These are phyloP conservation scores for Anagrus nilaparvatae DNA, from an alignment of 1,140 invertebrate genomes.

Conservation along the genomic window DNA sequence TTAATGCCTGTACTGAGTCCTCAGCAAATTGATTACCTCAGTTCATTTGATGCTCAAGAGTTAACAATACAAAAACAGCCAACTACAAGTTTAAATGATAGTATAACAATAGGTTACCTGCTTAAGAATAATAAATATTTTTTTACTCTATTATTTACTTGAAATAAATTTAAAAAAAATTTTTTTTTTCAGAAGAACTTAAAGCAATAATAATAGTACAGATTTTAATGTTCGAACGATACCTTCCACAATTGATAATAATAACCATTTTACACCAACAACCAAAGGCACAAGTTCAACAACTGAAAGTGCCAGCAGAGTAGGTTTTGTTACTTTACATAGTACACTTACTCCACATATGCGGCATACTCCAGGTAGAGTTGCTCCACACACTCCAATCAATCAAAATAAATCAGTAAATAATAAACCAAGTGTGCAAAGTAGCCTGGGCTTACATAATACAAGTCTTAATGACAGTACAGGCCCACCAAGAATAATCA, in stretches of 20 bases:
- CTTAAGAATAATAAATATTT: conserved; percentile 39
- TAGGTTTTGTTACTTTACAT: conserved; percentile 32
- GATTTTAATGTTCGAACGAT: conserved; percentile 33
- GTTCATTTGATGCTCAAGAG: conserved; percentile 92
- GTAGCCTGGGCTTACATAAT: conserved; percentile 33
- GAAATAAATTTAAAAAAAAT: not conserved
- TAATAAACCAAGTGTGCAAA: conserved; percentile 35
- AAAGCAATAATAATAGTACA: conserved; percentile 20
- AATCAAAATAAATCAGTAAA: conserved; percentile 26
- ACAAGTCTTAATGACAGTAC: conserved; percentile 32
- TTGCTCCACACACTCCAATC: conserved; percentile 32
- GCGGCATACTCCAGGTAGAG: conserved; percentile 32
- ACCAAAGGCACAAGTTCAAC: conserved; percentile 34
- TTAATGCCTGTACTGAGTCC: conserved; percentile 92
- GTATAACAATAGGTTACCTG: conserved; percentile 42
- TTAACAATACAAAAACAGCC: conserved; percentile 92
- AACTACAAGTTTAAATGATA: conserved; percentile 76
- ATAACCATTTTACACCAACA: conserved; percentile 29
- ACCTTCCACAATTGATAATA: conserved; percentile 29
- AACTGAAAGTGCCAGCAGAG: conserved; percentile 34
- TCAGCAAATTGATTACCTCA: conserved; percentile 90
- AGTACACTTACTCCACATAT: conserved; percentile 37
- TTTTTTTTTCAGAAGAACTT: conserved; percentile 22
- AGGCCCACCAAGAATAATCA: conserved; percentile 35
- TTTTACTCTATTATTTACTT: no score